phyloP scores from a whole-genome alignment of 2,888 invertebrate species.

The Gortyna flavago region DNA sequence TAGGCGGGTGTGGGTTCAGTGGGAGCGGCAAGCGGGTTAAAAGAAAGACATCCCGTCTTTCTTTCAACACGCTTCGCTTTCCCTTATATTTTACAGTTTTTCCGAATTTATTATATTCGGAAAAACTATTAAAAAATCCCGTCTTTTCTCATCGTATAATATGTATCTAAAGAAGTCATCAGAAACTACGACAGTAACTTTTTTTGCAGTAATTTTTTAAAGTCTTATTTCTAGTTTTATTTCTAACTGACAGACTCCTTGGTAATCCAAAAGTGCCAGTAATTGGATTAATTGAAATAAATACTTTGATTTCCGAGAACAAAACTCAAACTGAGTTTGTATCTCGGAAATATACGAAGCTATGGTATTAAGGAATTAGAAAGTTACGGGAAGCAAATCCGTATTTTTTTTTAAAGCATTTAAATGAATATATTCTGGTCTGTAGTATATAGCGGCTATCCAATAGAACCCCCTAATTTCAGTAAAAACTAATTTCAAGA shows the following conservation, averaged over 20 bases:
- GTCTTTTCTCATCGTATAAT: no score
- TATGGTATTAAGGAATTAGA: not conserved
- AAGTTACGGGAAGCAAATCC: not conserved
- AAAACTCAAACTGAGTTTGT: not conserved
- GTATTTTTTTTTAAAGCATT: not conserved
- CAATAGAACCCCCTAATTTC: not conserved
- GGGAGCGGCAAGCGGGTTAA: conserved; percentile 40
- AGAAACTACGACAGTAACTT: not conserved
- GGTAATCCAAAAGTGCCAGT: not conserved
- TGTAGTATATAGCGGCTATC: not conserved
- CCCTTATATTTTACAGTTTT: no score
- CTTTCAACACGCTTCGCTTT: no score
- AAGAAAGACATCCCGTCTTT: not conserved
- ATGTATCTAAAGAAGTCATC: not conserved
- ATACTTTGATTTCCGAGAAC: not conserved
- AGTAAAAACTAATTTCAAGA: not conserved
- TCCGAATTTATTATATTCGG: no score
- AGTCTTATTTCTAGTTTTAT: not conserved
- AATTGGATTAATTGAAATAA: not conserved
- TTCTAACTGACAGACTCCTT: not conserved
- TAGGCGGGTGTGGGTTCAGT: conserved; percentile 64
- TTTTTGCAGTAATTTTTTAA: not conserved
- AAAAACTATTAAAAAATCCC: no score
- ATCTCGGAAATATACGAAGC: not conserved
- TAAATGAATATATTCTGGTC: not conserved